Percentiles rank a stretch among this genome's conserved stretches.
Conservation (phyloP, 2,888 invertebrate genomes). For the Atethmia centrago region DNA sequence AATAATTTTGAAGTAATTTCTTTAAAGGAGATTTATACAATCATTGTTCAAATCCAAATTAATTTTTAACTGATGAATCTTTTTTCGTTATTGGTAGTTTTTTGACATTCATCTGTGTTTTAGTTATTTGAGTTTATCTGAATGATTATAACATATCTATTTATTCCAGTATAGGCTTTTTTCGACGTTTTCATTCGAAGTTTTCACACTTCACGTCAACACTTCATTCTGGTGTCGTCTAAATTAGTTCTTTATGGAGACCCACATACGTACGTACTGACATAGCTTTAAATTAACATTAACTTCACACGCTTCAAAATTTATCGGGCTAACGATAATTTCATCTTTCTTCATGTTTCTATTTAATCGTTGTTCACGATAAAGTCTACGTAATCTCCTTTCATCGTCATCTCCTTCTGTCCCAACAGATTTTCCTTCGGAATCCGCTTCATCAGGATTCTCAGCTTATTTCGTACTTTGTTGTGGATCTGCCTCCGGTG, state of each 20-base stretch:
- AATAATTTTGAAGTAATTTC: neutral
- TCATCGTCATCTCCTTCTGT: constrained; percentile 64
- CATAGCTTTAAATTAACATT: constrained; percentile 17
- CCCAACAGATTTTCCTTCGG: constrained; percentile 83
- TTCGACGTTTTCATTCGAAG: neutral
- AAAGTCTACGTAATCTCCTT: constrained; percentile 85
- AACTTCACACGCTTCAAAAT: neutral
- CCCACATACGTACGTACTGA: neutral
- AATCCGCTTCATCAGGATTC: constrained; percentile 75
- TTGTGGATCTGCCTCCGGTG: constrained; percentile 83
- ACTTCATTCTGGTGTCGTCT: neutral
- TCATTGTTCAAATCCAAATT: neutral
- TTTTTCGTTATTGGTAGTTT: neutral
- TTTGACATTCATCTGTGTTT: neutral
- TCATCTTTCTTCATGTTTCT: neutral
- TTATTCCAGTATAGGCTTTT: neutral
- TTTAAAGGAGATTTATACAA: too few species aligned
- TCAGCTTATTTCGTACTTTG: constrained; percentile 78
- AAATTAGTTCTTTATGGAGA: neutral
- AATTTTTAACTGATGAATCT: neutral
- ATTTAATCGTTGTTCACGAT: constrained; percentile 85
- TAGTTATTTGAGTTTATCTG: neutral
- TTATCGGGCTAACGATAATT: neutral
- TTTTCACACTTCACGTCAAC: neutral
- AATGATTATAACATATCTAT: neutral